Evolutionary conservation across 1,140 invertebrate species (phyloP), one percentile per base, ranked within the genome.

Genomic region (Drosophila mauritiana): DNA sequence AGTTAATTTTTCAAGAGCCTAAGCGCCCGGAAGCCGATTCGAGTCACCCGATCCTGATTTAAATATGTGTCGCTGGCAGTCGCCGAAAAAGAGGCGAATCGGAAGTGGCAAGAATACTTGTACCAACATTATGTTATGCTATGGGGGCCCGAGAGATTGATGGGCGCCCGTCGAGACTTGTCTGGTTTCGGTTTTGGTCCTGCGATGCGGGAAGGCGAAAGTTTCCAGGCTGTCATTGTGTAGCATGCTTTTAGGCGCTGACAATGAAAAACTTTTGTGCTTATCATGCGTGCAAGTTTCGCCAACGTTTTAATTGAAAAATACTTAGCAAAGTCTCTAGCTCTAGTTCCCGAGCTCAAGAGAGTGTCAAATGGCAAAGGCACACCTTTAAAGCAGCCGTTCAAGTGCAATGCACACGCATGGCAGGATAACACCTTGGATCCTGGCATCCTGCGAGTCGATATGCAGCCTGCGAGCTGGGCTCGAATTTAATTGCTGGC

Each of bases 1-100:
- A 89, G 84, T 84, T 80, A 74, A 89, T 89, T 90, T 89, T 84
- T 89, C 84, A 89, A 84, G 61, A 70, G 84, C 80, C 79, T 88
- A 88, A 88, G 67, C 84, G 84, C 53, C 49, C 79, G 83, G 76
- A 82, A 88, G 76, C 75, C 55, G 56, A 51, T 72, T 43, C 25
- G 40, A 51, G 72, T 54, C 48, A 22, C 25, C 46, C 59, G 55
- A 76, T 62, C 52, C 76, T 69, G 84, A 84, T 89, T 89, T 84
- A 78, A 89, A 89, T 89, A 89, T 89, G 84, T 88, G 84, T 88
- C 77, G 76, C 69, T 48, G 51, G 65, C 73, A 77, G 73, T 69
- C 68, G 54, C 69, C 56, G 36, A 73, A 74, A 62, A 51, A 57
- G 40, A 61, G 46, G 34, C 25, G 45, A 62, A 52, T 45, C 64